Evolutionary conservation across 2,797 vertebrate species (phyloP), one percentile per base, ranked within the genome.

Genomic region (Thaleichthys pacificus): DNA sequence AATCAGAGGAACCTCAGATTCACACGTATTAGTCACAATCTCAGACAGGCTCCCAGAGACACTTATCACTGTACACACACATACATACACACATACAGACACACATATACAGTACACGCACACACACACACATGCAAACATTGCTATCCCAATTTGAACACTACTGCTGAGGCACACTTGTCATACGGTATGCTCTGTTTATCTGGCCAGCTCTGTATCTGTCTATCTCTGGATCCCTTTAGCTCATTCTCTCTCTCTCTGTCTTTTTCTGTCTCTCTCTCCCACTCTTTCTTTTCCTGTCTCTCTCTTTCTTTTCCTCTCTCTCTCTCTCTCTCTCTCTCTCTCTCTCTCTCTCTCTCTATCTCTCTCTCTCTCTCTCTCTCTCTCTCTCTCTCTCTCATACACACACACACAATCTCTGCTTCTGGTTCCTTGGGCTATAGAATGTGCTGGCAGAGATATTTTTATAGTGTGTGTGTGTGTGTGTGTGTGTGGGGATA

Each of bases 1-100:
- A 81, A 79, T 86, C 69, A 70, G 22, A 72, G 66, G 81, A 82
- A 70, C 26, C 49, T 74, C 64, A 70, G 42, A 76, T 83, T 85
- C 85, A 80, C 58, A 66, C 60, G 9, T 76, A 80, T 83, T 84
- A 72, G 80, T 88, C 82, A 78, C 77, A 82, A 71, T 77, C 66
- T 49, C 22, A 68, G 38, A 75, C 2, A 0, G 30, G 21, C 66
- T 78, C 68, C 77, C 62, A 74, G 65, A 61, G 56, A 56, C 73
- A 77, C 62, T 70, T 79, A 77, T 86, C 74, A 32, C 35, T 57
- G 68, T 35, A 7, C 32, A 35, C 32, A 38, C 54, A 57, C 17
- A 61, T 49, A 30, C 61, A 62, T 64, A 66, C 68, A 49, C 60
- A 49, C 28, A 58, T 19, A 68, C 54, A 17, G n/a, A 19, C 54